Evolutionary conservation across 2,888 invertebrate species (phyloP).

Genomic region (Stegana nigrithorax): DNA sequence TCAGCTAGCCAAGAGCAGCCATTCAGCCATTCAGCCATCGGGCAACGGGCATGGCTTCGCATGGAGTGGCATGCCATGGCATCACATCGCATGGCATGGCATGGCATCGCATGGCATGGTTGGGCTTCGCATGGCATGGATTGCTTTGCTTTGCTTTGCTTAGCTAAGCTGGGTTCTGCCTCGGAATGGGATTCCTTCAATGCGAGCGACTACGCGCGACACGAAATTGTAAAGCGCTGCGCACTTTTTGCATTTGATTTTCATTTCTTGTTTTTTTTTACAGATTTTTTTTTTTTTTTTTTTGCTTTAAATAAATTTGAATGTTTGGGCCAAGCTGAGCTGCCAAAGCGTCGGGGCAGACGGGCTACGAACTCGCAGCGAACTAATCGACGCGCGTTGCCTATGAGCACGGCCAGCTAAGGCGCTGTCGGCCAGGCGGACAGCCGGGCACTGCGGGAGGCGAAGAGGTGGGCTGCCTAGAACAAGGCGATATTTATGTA

Average conservation of each 20-base stretch:
- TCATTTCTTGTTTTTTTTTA: too few species aligned
- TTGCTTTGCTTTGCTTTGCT: too few species aligned
- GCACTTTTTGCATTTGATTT: too few species aligned
- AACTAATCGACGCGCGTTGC: constrained; percentile 14
- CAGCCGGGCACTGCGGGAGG: too few species aligned
- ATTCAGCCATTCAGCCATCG: background rate
- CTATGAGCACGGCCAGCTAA: too few species aligned
- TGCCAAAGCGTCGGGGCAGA: background rate
- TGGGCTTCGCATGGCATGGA: too few species aligned
- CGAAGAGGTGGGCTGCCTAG: too few species aligned
- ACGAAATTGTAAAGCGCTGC: background rate
- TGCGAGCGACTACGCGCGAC: constrained; percentile 1
- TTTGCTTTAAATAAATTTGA: constrained; percentile 16
- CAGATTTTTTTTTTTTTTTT: constrained; percentile 43
- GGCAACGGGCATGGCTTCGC: background rate
- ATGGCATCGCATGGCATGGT: too few species aligned
- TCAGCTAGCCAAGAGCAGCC: constrained; percentile 3
- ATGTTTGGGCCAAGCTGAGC: background rate
- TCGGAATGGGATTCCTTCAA: background rate
- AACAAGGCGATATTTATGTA: constrained; percentile 12
- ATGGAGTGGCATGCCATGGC: too few species aligned
- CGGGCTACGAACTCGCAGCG: background rate
- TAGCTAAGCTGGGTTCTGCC: background rate
- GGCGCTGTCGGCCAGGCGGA: too few species aligned
- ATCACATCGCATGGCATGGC: too few species aligned